A percentile compares a stretch with the other conserved stretches of the same genome.
phyloP scores from a whole-genome alignment of 2,113 vertebrate species.

The Anseranas semipalmata region DNA sequence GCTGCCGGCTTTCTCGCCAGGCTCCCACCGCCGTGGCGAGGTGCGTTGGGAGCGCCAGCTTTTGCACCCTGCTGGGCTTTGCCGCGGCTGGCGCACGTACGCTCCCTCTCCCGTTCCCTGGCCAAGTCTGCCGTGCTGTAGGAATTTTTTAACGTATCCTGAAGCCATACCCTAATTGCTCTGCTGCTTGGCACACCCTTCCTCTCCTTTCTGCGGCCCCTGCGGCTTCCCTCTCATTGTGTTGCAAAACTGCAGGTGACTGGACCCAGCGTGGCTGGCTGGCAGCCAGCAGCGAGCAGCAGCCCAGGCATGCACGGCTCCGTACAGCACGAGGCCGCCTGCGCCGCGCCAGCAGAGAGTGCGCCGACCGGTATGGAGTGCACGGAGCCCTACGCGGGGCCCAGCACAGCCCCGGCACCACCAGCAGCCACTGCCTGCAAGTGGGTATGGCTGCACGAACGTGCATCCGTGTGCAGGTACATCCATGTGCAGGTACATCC shows the following conservation, averaged over 20 bases:
- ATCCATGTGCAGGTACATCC: no score
- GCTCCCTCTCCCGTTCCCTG: neutral
- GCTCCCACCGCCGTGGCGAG: neutral
- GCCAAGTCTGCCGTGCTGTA: neutral
- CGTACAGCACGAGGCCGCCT: no score
- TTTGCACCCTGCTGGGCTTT: neutral
- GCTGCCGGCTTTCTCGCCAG: neutral
- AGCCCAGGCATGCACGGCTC: no score
- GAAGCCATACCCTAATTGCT: neutral
- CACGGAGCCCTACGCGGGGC: no score
- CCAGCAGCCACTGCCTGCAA: no score
- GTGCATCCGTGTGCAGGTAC: no score
- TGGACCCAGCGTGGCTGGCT: no score
- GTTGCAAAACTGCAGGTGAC: neutral
- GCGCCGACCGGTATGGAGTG: no score
- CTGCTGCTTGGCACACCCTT: neutral
- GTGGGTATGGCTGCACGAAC: no score
- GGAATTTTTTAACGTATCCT: neutral
- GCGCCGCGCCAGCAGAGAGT: no score
- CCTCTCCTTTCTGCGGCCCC: neutral
- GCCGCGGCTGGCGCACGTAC: neutral
- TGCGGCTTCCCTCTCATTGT: neutral
- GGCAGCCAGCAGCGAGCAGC: no score
- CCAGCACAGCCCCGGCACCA: no score
- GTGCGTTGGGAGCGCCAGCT: rapidly evolving